phyloP scores from a whole-genome alignment of 2,888 invertebrate species.

The Azorinus chamasolen region DNA sequence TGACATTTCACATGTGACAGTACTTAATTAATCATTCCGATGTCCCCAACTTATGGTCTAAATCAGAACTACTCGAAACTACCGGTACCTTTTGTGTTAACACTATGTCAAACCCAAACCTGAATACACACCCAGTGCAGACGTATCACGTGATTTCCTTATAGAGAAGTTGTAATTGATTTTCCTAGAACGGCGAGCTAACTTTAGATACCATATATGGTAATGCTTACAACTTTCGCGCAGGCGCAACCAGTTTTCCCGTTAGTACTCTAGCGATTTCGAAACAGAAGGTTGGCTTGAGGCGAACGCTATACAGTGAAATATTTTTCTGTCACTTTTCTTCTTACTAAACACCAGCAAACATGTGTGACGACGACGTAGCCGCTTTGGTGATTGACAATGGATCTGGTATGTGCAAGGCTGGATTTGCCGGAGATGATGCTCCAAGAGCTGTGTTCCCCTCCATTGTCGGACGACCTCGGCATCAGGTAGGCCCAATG shows the following conservation, averaged over 20 bases:
- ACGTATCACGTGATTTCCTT: constrained; percentile 30
- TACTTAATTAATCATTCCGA: too few relatives aligned
- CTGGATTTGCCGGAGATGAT: constrained; percentile 92
- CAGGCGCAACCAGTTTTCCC: constrained; percentile 28
- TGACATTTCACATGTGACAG: too few relatives aligned
- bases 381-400: constrained; percentile 87
- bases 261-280: not conserved
- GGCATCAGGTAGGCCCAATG: constrained; percentile 87
- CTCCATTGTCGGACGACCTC: constrained; percentile 90
- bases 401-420: constrained; percentile 89
- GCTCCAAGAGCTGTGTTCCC: constrained; percentile 94
- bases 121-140: not conserved
- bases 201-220: constrained; percentile 55
- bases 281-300: not conserved
- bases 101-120: too few relatives aligned
- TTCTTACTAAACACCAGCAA: not conserved
- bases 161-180: constrained; percentile 15
- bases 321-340: not conserved
- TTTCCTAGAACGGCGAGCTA: constrained; percentile 40
- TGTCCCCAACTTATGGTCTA: too few relatives aligned
- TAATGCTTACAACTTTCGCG: constrained; percentile 36
- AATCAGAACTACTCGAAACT: too few relatives aligned
- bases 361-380: constrained; percentile 60
- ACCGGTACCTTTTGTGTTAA: too few relatives aligned
- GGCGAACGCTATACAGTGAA: not conserved